Base-by-base conservation (phyloP, 23 tunicate genomes). In the Clavelina lepadiformis region DNA sequence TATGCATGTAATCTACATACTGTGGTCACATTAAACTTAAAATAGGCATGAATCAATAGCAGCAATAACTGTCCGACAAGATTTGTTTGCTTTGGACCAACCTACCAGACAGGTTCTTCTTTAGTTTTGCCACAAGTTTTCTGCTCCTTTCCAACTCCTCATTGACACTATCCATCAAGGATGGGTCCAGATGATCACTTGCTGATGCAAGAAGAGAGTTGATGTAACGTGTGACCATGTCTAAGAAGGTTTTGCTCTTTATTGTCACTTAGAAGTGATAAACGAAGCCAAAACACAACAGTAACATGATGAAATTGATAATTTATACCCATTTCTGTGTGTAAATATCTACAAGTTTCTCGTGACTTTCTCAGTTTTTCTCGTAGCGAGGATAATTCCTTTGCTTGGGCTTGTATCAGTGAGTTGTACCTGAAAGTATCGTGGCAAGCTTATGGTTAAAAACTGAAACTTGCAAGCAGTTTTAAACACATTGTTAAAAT, bases 321-420 rank as follows among this genome's bases (percentile, higher is more conserved):
- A 8, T 41, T 54, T 72, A 61, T 38, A 88, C 96, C 96, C 81
- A 70, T 77, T 65, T 89, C 81, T 20, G 89, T 69, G n/a, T 62
- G 65, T 21, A 89, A 72, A 26, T 82, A 57, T 27, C 45, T 67
- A 51, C 74, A 81, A 46, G 77, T 67, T 35, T 67, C 80, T 50
- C 83, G 55, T 57, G 83, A 55, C 38, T 75, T 81, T 29, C 71
- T 64, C 27, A 89, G 38, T 45, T 65, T 65, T 32, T 81, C 72
- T 13, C 89, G 79, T 7, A 89, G 51, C 5, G 33, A 28, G 5
- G 97, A 89, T 20, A 89, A 63, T 60, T 89, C 97, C 35, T 89
- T 89, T 3, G 97, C 84, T 72, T 89, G 97, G 28, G 84, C 72
- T 71, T 81, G 88, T 8, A 89, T 89, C 32, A 89, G 76, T 5